Conservation (phyloP, 2,888 invertebrate species). For the Arge pagana region DNA sequence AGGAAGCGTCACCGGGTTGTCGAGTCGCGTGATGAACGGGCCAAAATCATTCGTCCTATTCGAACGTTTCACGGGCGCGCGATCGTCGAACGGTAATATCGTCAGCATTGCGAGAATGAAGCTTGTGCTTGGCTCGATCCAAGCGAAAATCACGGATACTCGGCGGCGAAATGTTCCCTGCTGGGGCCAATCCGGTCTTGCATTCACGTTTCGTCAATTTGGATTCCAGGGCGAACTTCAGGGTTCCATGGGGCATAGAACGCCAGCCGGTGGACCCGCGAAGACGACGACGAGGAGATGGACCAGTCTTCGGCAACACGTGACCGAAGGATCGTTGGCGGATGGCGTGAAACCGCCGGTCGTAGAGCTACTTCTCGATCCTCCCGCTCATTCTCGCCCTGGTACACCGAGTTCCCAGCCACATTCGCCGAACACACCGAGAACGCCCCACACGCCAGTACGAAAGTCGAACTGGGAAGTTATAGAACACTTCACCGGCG, state of each 20-base stretch:
- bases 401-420: slow-evolving; percentile 54
- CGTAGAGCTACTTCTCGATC: slow-evolving; percentile 52
- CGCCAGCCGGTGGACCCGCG: slow-evolving; percentile 32
- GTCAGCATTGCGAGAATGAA: too few species aligned
- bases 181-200: too few species aligned
- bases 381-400: slow-evolving; percentile 45
- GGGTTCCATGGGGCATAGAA: slow-evolving; percentile 49
- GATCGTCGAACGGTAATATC: too few species aligned
- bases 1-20: too few species aligned
- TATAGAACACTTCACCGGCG: slow-evolving; percentile 80
- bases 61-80: too few species aligned
- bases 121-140: too few species aligned
- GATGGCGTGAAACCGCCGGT: slow-evolving; percentile 57
- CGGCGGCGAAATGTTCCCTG: too few species aligned
- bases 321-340: slow-evolving; percentile 38
- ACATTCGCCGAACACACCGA: slow-evolving; percentile 58
- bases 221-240: slow-evolving; percentile 35
- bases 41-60: too few species aligned
- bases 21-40: too few species aligned
- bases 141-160: too few species aligned
- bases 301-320: slow-evolving; percentile 62
- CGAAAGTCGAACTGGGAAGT: slow-evolving; percentile 91
- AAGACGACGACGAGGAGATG: slow-evolving; percentile 54
- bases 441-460: slow-evolving; percentile 64
- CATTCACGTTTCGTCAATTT: too few species aligned